These are phyloP conservation scores for Lepisosteus osseus DNA, from an alignment of 2,113 vertebrate species.

Conservation along the genomic window DNA sequence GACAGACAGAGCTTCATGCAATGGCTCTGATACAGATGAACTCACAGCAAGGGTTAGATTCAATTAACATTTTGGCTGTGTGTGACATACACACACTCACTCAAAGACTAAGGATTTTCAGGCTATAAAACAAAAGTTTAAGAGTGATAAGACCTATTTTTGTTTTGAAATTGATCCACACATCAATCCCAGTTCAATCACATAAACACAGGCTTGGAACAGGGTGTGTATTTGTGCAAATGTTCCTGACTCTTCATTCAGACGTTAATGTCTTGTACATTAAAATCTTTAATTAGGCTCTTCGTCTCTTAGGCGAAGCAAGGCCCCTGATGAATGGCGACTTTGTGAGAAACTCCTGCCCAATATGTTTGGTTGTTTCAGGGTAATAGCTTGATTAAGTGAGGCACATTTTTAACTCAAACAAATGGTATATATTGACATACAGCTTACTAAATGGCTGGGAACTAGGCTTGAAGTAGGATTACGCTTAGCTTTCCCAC, in stretches of 20 bases:
- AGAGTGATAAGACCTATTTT: neutral
- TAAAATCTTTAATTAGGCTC: neutral
- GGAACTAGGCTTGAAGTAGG: too few species aligned
- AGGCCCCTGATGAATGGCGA: neutral
- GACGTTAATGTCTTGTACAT: too few species aligned
- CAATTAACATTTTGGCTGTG: constrained; percentile 1
- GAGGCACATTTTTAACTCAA: too few species aligned
- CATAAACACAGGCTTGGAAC: too few species aligned
- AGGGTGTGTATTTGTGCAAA: neutral
- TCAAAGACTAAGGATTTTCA: neutral
- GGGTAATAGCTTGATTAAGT: too few species aligned
- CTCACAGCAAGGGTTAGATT: neutral
- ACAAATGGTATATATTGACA: too few species aligned
- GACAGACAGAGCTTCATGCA: neutral
- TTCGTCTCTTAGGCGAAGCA: neutral
- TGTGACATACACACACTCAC: neutral
- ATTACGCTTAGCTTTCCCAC: too few species aligned
- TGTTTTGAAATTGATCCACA: neutral
- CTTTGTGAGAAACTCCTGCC: neutral
- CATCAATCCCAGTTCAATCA: too few species aligned
- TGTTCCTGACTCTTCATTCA: neutral
- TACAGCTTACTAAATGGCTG: too few species aligned
- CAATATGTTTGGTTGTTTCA: too few species aligned
- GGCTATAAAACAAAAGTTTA: too few species aligned
- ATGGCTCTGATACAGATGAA: neutral